Evolutionary conservation across 2,888 invertebrate species (phyloP).

Genomic region (Meteorus colon): DNA sequence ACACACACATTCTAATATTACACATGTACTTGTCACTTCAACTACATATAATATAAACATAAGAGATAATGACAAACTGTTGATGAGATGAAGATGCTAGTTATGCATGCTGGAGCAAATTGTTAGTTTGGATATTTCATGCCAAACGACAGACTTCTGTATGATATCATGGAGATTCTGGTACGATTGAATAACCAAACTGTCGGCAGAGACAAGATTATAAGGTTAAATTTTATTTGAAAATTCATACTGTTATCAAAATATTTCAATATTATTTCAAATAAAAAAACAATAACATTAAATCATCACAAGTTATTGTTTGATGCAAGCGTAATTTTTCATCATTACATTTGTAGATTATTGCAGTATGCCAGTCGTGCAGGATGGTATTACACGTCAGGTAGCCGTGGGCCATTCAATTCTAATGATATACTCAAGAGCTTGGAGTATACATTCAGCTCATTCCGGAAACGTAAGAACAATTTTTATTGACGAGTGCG

Average conservation of each 20-base stretch:
- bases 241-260: not conserved
- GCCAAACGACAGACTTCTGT: no score
- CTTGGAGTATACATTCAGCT: conserved; percentile 87
- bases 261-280: no score
- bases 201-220: conserved; percentile 75
- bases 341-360: conserved; percentile 77
- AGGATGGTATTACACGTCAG: conserved; percentile 85
- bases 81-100: no score
- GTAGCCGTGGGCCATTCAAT: conserved; percentile 75
- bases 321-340: no score
- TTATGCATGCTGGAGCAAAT: not conserved
- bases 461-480: conserved; percentile 86
- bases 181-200: conserved; percentile 74
- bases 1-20: no score
- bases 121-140: not conserved
- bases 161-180: conserved; percentile 71
- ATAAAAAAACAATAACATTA: no score
- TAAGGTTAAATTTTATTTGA: conserved; percentile 67
- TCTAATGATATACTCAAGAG: conserved; percentile 85
- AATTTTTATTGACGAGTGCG: not conserved
- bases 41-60: no score
- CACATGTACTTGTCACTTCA: no score
- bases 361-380: conserved; percentile 88
- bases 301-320: not conserved
- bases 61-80: no score